Conservation (phyloP, 2,113 vertebrate species). For the Tyrannus savana region DNA sequence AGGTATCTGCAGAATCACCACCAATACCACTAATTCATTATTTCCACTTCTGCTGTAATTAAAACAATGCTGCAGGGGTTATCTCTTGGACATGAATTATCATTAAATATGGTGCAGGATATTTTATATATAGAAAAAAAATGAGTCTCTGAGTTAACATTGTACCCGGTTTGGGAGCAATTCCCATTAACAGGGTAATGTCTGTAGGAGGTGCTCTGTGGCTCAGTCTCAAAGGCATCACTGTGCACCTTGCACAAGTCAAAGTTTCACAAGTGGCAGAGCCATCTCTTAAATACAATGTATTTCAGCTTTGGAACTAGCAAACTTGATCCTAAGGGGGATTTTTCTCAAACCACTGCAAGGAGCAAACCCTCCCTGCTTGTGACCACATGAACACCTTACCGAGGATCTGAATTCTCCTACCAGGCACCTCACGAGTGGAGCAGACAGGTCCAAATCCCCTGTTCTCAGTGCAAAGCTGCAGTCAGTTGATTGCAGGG, state of each 20-base stretch:
- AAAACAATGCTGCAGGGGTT: constrained; percentile 4
- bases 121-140: not conserved
- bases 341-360: not conserved
- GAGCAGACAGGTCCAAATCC: not conserved
- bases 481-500: not conserved
- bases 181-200: not conserved
- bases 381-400: not conserved
- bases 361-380: constrained; percentile 27
- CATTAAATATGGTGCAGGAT: not conserved
- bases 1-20: constrained; percentile 19
- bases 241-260: not conserved
- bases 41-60: constrained; percentile 51
- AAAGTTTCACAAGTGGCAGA: not conserved
- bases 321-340: not conserved
- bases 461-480: not conserved
- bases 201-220: not conserved
- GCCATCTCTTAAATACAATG: not conserved
- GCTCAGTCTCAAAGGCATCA: not conserved
- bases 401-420: not conserved
- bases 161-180: not conserved
- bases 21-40: constrained; percentile 9
- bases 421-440: not conserved
- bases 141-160: constrained; percentile 6
- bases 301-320: constrained; percentile 37
- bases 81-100: not conserved